phyloP scores from a whole-genome alignment of 1,140 invertebrate genomes.

The Platyura marginata region DNA sequence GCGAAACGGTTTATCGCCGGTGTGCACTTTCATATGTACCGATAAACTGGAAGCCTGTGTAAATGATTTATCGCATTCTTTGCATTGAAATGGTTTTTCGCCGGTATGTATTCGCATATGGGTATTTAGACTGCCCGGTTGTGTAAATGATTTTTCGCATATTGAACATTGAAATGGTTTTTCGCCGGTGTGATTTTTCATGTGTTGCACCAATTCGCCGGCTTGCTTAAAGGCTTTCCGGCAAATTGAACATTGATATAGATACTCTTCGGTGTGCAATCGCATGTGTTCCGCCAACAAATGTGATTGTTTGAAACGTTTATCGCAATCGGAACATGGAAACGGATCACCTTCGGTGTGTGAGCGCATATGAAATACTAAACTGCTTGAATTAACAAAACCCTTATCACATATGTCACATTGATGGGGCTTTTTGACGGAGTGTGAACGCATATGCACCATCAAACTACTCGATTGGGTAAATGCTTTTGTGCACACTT shows the following conservation, averaged over 20 bases:
- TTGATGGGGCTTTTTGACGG: slow-evolving; percentile 44
- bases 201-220: slow-evolving; percentile 37
- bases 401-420: slow-evolving; percentile 35
- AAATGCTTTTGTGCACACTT: slow-evolving; percentile 36
- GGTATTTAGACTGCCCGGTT: slow-evolving; percentile 44
- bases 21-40: slow-evolving; percentile 41
- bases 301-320: slow-evolving; percentile 19
- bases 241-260: slow-evolving; percentile 36
- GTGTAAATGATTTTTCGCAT: slow-evolving; percentile 47
- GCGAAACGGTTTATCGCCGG: slow-evolving; percentile 18
- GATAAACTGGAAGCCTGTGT: slow-evolving; percentile 36
- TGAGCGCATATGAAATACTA: slow-evolving; percentile 18
- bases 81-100: slow-evolving; percentile 30
- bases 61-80: slow-evolving; percentile 38
- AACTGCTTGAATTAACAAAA: slow-evolving; percentile 21
- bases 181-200: slow-evolving; percentile 35
- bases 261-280: slow-evolving; percentile 17
- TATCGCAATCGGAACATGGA: slow-evolving; percentile 18
- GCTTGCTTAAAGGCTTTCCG: slow-evolving; percentile 36
- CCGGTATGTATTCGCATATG: slow-evolving; percentile 59
- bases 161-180: slow-evolving; percentile 41
- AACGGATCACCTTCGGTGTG: slow-evolving; percentile 16
- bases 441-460: slow-evolving; percentile 48
- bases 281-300: slow-evolving; percentile 20
- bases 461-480: slow-evolving; percentile 48